Conservation (phyloP, 1,140 invertebrate species). For the Stegodyphus dumicola region DNA sequence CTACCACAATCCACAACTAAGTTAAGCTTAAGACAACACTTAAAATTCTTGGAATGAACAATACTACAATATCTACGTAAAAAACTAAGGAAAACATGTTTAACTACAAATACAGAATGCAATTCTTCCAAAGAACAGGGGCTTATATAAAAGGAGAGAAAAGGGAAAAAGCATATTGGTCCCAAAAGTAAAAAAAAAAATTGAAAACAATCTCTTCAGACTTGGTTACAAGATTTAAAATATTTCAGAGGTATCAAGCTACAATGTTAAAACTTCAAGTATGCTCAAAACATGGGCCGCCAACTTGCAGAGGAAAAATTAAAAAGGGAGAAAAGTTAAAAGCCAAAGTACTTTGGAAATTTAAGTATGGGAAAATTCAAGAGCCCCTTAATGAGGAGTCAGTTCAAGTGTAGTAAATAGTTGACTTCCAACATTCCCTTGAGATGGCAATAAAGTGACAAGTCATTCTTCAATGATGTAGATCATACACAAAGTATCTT, state of each 20-base stretch:
- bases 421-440: constrained; percentile 33
- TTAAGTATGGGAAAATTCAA: constrained; percentile 48
- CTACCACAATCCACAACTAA: constrained; percentile 53
- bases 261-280: not conserved
- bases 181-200: constrained; percentile 25
- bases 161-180: constrained; percentile 17
- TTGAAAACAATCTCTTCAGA: not conserved
- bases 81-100: constrained; percentile 42
- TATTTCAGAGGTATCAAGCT: not conserved
- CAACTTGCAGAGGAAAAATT: constrained; percentile 8
- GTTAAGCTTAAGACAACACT: constrained; percentile 9
- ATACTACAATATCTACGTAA: constrained; percentile 20
- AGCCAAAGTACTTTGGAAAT: constrained; percentile 57
- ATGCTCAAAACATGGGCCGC: constrained; percentile 5
- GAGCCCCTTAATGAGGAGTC: constrained; percentile 37
- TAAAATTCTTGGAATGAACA: constrained; percentile 49
- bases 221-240: not conserved
- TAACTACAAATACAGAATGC: constrained; percentile 49
- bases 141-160: constrained; percentile 5
- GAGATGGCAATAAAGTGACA: constrained; percentile 4
- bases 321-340: not conserved
- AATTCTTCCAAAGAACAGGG: constrained; percentile 50
- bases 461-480: constrained; percentile 77
- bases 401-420: constrained; percentile 4
- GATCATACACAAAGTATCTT: constrained; percentile 79